phyloP scores from a whole-genome alignment of 2,113 vertebrate species.

The Panthera uncia region DNA sequence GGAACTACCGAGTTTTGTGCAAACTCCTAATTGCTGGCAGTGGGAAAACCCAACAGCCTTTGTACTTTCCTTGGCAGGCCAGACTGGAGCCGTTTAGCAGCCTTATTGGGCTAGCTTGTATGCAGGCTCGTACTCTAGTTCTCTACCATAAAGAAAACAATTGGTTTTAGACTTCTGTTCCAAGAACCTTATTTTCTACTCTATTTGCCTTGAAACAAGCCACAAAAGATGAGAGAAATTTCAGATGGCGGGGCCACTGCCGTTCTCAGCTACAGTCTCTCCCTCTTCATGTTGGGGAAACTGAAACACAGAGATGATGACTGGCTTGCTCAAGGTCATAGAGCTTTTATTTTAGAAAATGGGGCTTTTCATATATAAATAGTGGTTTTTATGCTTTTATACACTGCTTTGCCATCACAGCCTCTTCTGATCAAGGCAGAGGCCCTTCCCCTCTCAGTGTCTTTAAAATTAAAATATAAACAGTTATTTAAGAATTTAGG shows the following conservation, averaged over 20 bases:
- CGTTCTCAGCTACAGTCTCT: background rate
- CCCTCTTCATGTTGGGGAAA: background rate
- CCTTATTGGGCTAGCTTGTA: background rate
- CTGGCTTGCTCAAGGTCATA: background rate
- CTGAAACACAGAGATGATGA: background rate
- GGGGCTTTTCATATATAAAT: background rate
- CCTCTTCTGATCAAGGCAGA: background rate
- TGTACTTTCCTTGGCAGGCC: background rate
- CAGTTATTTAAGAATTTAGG: background rate
- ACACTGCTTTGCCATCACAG: background rate
- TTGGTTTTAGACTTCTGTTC: conserved; percentile 16
- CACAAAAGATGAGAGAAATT: background rate
- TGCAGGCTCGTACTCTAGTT: background rate
- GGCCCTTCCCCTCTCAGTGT: background rate
- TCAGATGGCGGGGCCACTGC: background rate
- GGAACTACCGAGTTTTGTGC: background rate
- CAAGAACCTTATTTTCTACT: conserved; percentile 51
- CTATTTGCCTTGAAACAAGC: conserved; percentile 45
- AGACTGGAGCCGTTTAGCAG: background rate
- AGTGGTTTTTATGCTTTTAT: background rate
- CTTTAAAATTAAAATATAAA: conserved; percentile 26
- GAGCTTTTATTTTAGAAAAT: background rate
- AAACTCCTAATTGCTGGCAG: background rate
- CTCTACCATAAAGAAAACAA: conserved; percentile 16
- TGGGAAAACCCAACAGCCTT: conserved; percentile 8